Evolutionary conservation across 2,797 vertebrate genomes (phyloP).

Genomic region (Gorsachius magnificus): DNA sequence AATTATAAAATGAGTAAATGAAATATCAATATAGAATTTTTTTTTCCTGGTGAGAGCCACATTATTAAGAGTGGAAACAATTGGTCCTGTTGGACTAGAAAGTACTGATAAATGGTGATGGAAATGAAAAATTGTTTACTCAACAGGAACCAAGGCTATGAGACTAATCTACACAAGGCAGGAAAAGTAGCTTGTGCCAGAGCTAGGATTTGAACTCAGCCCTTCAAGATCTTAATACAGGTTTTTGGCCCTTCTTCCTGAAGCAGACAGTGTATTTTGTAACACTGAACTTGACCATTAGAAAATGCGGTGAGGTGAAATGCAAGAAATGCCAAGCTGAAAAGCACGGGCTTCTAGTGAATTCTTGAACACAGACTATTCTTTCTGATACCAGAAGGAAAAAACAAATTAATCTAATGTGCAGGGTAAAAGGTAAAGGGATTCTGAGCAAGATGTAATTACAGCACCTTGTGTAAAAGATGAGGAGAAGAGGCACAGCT

Average conservation of each 20-base stretch:
- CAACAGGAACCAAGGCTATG: neutral
- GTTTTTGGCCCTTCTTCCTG: neutral
- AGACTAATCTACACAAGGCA: neutral
- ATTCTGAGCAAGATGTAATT: neutral
- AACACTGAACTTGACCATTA: neutral
- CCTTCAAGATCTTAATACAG: neutral
- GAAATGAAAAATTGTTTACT: neutral
- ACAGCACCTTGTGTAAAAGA: neutral
- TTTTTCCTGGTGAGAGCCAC: neutral
- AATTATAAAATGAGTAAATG: neutral
- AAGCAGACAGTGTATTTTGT: neutral
- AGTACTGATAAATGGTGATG: neutral
- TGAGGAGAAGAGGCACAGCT: neutral
- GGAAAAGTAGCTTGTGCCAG: neutral
- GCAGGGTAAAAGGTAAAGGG: neutral
- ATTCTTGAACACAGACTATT: neutral
- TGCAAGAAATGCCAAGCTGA: neutral
- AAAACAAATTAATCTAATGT: neutral
- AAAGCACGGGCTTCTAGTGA: neutral
- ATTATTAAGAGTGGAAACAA: neutral
- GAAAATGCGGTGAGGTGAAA: neutral
- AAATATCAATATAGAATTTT: neutral
- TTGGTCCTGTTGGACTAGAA: neutral
- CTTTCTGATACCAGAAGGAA: neutral
- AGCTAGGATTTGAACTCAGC: neutral